These are phyloP conservation scores for Merops nubicus DNA, from an alignment of 2,113 vertebrate species.

Conservation along the genomic window DNA sequence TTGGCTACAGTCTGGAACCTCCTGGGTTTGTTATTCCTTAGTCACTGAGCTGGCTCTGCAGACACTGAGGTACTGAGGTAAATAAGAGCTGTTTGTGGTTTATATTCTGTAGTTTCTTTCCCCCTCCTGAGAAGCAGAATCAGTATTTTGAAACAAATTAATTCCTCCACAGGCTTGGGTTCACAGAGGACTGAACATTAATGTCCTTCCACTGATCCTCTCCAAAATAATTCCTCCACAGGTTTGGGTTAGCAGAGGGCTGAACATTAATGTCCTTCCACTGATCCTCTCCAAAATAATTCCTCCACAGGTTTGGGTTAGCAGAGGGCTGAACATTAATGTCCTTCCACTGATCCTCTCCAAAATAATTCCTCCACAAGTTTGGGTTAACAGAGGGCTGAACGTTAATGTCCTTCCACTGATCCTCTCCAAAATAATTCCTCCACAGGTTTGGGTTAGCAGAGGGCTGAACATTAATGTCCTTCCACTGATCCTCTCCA, in stretches of 20 bases:
- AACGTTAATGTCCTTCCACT: not conserved
- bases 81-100: not conserved
- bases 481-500: not conserved
- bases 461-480: not conserved
- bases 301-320: not conserved
- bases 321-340: not conserved
- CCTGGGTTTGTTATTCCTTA: not conserved
- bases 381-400: not conserved
- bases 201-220: not conserved
- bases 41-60: not conserved
- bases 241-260: not conserved
- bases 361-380: not conserved
- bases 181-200: not conserved
- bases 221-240: not conserved
- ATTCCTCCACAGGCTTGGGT: not conserved
- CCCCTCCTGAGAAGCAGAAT: not conserved
- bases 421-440: not conserved
- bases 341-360: not conserved
- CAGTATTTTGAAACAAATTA: not conserved
- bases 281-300: not conserved
- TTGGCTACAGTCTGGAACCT: not conserved
- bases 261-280: not conserved
- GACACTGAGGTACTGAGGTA: not conserved
- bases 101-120: no score
- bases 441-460: not conserved